A percentile compares a stretch with the other conserved stretches of the same genome.
These are phyloP conservation scores for Lysandra bellargus DNA, from an alignment of 2,888 invertebrate genomes.

Conservation along the genomic window DNA sequence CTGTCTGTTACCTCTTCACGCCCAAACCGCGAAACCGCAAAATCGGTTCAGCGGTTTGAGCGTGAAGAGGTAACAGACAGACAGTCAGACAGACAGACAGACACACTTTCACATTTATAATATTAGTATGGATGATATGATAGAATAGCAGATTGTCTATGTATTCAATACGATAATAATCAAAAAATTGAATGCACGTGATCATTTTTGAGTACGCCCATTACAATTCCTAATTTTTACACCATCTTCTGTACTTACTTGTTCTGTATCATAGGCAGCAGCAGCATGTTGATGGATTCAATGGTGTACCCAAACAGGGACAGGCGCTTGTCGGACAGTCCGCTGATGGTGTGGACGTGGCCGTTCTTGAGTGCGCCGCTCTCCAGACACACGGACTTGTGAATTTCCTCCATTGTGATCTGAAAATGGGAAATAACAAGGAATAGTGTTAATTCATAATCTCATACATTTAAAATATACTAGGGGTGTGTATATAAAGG, in stretches of 20 bases:
- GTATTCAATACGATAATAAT: no score
- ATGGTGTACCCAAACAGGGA: slow-evolving; percentile 96
- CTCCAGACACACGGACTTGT: slow-evolving; percentile 63
- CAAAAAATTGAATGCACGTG: no score
- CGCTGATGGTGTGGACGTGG: slow-evolving; percentile 61
- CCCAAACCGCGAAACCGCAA: no score
- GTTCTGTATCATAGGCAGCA: slow-evolving; percentile 97
- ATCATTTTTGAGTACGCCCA: no score
- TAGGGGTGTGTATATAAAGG: no score
- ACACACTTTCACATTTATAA: no score
- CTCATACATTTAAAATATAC: no score
- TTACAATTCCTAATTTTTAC: background rate
- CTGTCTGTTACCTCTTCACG: no score
- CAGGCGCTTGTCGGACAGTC: slow-evolving; percentile 89
- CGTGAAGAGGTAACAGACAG: no score
- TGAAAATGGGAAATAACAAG: slow-evolving; percentile 50
- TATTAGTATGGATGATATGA: background rate
- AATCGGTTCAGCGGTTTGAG: no score
- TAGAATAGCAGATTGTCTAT: no score
- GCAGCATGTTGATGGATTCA: slow-evolving; percentile 95
- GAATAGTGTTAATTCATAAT: background rate
- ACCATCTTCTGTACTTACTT: slow-evolving; percentile 79
- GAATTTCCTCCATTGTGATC: slow-evolving; percentile 92
- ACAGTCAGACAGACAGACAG: no score
- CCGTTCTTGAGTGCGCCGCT: slow-evolving; percentile 53